Base-by-base conservation (phyloP, 2,888 invertebrate species). In the Emesis furor region DNA sequence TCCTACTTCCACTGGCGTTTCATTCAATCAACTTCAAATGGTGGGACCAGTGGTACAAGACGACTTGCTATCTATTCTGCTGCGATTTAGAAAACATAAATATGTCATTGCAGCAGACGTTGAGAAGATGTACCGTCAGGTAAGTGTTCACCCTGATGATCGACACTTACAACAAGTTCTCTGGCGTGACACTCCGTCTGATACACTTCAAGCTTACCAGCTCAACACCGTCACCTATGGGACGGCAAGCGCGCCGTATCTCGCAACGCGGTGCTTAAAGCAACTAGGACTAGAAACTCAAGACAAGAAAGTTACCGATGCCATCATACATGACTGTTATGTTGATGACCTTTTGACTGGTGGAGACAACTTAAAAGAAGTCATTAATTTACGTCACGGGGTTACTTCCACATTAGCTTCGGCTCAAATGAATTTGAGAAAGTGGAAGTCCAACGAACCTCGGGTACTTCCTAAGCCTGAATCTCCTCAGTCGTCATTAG, bases 321-420 rank as follows among this genome's bases (percentile, higher is more conserved):
- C 84, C 4, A 89, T 88, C 17, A 59, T 76, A 0, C 85, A 89
- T 32, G 89, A 91, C 51, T 86, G 88, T 68, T 91, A 90, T 76
- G 88, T 90, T 0, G 88, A 85, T 32, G 84, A 86, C 30, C 46
- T 85, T 5, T 55, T 87, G 2, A 85, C 85, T 14, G 87, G 88
- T 24, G 39, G 37, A 5, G 79, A 86, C 30, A 24, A 79, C 35
- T 35, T 86, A 24, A 17, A 78, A 12, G 81, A 85, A 8, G 76
- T 83, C 1, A 17, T 17, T 4, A 8, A 73, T 0, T 69, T 89
- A 0, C 86, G 82, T 30, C 6, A 67, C 0, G 17, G 76, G 7
- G 76, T 89, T 0, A 89, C 88, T 6, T 24, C 68, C 6, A 81
- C 59, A 4, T 73, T 90, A 0, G 82, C 84, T 10, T 84, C 87